Conservation (phyloP, 2,797 vertebrate species). For the Artibeus jamaicensis region DNA sequence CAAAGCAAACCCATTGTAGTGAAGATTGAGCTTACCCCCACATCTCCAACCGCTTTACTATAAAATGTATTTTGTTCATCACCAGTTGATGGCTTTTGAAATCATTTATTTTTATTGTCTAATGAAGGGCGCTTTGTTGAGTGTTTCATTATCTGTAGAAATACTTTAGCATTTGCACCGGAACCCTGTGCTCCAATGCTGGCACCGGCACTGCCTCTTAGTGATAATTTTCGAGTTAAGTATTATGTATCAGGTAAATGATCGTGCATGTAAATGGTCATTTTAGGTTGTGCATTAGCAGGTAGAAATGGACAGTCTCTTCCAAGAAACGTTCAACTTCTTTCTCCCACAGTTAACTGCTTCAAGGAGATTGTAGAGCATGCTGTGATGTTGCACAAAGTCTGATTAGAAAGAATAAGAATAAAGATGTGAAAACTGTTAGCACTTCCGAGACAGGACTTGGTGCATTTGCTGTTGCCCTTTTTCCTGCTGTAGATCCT, state of each 20-base stretch:
- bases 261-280: constrained; percentile 80
- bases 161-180: constrained; percentile 77
- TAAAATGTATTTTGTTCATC: constrained; percentile 76
- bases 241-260: constrained; percentile 80
- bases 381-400: constrained; percentile 54
- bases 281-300: constrained; percentile 77
- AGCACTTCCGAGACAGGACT: not conserved
- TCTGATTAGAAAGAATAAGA: constrained; percentile 57
- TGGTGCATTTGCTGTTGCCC: not conserved
- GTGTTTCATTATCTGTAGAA: constrained; percentile 80
- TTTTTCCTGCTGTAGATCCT: not conserved
- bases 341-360: constrained; percentile 14
- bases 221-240: constrained; percentile 78
- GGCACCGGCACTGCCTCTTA: constrained; percentile 70
- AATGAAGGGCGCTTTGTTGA: constrained; percentile 81
- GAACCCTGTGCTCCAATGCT: constrained; percentile 77
- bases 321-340: constrained; percentile 62
- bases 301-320: constrained; percentile 72
- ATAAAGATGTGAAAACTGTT: constrained; percentile 43
- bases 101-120: constrained; percentile 83
- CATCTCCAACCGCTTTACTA: constrained; percentile 67
- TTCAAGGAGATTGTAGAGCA: constrained; percentile 41
- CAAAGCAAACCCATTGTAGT: constrained; percentile 57
- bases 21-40: constrained; percentile 72
- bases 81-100: constrained; percentile 77